Evolutionary conservation across 2,797 vertebrate species (phyloP).

Genomic region (Aquila chrysaetos): DNA sequence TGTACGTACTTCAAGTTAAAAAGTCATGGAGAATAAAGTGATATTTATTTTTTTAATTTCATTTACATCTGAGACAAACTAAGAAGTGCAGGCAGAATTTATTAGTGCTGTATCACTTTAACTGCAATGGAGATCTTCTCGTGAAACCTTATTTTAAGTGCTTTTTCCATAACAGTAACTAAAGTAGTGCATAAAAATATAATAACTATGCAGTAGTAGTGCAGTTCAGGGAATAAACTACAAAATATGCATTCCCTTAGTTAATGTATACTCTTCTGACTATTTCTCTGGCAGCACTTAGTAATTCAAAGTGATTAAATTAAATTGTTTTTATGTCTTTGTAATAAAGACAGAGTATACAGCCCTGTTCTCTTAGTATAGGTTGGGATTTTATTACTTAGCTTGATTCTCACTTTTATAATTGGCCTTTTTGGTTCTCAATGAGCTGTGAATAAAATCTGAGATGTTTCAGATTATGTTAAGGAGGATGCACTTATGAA

Average conservation of each 20-base stretch:
- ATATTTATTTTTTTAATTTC: not conserved
- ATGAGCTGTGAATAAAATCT: slow-evolving; percentile 44
- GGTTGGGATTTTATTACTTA: slow-evolving; percentile 26
- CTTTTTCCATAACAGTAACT: not conserved
- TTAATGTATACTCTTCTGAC: not conserved
- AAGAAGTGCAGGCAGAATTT: not conserved
- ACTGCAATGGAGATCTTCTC: not conserved
- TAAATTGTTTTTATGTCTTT: slow-evolving; percentile 31
- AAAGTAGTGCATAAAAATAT: slow-evolving; percentile 39
- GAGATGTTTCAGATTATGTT: slow-evolving; percentile 20
- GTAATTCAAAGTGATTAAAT: slow-evolving; percentile 39
- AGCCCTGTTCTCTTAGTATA: not conserved
- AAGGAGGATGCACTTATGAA: not conserved
- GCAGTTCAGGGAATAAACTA: slow-evolving; percentile 4
- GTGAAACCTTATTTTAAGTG: not conserved
- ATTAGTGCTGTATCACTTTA: not conserved
- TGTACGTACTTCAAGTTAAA: not conserved
- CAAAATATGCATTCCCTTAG: not conserved
- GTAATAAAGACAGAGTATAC: slow-evolving; percentile 5
- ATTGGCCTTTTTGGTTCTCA: slow-evolving; percentile 27
- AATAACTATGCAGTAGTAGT: not conserved
- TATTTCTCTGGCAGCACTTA: not conserved
- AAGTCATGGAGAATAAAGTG: not conserved
- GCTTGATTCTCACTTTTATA: slow-evolving; percentile 13
- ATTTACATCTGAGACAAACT: not conserved